Evolutionary conservation across 1,140 invertebrate species (phyloP).

Genomic region (Trachymyrmex cornetzi): DNA sequence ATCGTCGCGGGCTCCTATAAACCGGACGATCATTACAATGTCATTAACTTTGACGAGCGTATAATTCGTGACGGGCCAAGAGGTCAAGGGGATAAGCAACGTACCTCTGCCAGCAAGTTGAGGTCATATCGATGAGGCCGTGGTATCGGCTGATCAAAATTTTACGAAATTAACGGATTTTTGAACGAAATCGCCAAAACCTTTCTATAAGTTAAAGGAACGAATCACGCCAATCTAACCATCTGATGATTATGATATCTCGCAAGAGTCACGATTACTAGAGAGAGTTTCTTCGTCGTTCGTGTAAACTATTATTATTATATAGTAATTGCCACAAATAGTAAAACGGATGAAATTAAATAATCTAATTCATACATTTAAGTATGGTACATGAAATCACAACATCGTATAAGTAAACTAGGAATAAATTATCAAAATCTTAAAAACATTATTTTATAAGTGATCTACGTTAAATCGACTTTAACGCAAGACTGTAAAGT

Average conservation of each 20-base stretch:
- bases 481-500: not conserved
- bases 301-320: not conserved
- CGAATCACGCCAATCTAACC: not conserved
- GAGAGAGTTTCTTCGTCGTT: not conserved
- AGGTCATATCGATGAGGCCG: conserved; percentile 69
- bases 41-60: conserved; percentile 84
- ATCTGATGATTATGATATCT: not conserved
- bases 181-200: conserved; percentile 13
- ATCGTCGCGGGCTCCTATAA: conserved; percentile 65
- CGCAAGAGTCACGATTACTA: not conserved
- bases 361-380: too few species aligned
- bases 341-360: not conserved
- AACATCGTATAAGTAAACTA: not conserved
- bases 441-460: too few species aligned
- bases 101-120: conserved; percentile 64
- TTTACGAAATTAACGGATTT: conserved; percentile 69
- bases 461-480: not conserved
- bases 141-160: conserved; percentile 52
- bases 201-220: not conserved
- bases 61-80: conserved; percentile 77
- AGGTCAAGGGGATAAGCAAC: conserved; percentile 72
- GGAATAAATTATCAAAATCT: not conserved
- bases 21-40: conserved; percentile 80
- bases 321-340: not conserved
- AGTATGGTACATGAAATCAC: too few species aligned